Evolutionary conservation across 2,113 vertebrate species (phyloP), one percentile per base, ranked within the genome.

Genomic region (Rhea americana): DNA sequence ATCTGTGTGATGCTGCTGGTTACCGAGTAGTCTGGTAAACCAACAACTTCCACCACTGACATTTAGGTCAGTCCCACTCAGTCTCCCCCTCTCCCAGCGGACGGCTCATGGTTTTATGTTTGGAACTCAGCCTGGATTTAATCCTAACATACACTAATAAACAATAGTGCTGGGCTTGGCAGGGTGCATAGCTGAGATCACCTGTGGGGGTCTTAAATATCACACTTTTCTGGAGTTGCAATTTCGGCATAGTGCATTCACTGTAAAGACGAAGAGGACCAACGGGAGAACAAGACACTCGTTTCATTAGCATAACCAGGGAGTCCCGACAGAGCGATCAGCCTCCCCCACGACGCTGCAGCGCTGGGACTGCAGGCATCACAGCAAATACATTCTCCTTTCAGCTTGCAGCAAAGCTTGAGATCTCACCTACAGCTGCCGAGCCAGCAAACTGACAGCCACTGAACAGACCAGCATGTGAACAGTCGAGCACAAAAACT

Each of bases 1-100:
- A 26, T 21, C n/a, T 1, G 1, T 3, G 21, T 1, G 1, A 13
- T 17, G 13, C 48, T 1, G 2, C 41, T 1, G 5, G 14, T 62
- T 43, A 41, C 30, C 1, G 28, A 45, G 39, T 9, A 11, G 32
- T 22, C 8, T 6, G 32, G 59, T 68, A 24, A 1, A 1, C 48
- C 8, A 3, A 25, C 45, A 24, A 21, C 67, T 35, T 18, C 75
- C 58, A 48, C 26, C 56, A 25, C 25, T 25, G 19, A 22, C 66
- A 66, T 10, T 5, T 26, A 22, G 22, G 35, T 16, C 18, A 75
- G 65, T 37, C n/a, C 19, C 78, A 2, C 0, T 0, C 59, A 10
- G 3, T 37, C 39, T 41, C 12, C 53, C 53, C 8, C 30, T 32
- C 35, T 56, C 35, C 63, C 48, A 28, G 16, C 3, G 7, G 53